phyloP scores from a whole-genome alignment of 2,888 invertebrate genomes.

The Lithosia quadra region DNA sequence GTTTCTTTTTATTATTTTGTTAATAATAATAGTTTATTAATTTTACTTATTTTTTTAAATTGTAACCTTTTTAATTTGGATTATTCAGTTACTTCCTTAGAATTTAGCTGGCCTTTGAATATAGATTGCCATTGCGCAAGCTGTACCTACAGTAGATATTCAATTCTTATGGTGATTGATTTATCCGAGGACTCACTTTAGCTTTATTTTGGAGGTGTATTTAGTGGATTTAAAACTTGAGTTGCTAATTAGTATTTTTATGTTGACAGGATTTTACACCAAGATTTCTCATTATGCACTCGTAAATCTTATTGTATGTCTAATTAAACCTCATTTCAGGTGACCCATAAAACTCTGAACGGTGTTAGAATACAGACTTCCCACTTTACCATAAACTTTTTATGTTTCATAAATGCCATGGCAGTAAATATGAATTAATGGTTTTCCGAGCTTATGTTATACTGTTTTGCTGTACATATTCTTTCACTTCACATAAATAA shows the following conservation, averaged over 20 bases:
- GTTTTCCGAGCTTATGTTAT: constrained; percentile 72
- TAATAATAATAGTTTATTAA: too few species aligned
- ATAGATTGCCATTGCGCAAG: too few species aligned
- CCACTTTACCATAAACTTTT: constrained; percentile 81
- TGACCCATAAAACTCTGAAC: constrained; percentile 74
- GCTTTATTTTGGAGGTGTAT: too few species aligned
- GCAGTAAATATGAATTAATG: constrained; percentile 84
- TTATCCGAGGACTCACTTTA: too few species aligned
- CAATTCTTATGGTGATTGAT: too few species aligned
- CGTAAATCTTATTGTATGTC: constrained; percentile 41
- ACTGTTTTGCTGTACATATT: constrained; percentile 67
- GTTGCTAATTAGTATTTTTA: background rate
- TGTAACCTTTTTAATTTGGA: too few species aligned
- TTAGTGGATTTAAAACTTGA: too few species aligned
- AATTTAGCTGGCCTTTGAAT: too few species aligned
- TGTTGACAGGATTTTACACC: background rate
- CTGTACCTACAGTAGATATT: too few species aligned
- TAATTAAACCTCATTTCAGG: constrained; percentile 78
- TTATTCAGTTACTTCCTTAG: too few species aligned
- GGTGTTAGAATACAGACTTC: constrained; percentile 70
- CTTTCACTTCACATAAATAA: constrained; percentile 65
- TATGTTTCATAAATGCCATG: constrained; percentile 83
- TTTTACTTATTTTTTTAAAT: too few species aligned
- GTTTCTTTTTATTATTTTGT: too few species aligned
- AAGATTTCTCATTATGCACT: constrained; percentile 34